Evolutionary conservation across 2,888 invertebrate species (phyloP).

Genomic region (Scelioninae gen. 2): DNA sequence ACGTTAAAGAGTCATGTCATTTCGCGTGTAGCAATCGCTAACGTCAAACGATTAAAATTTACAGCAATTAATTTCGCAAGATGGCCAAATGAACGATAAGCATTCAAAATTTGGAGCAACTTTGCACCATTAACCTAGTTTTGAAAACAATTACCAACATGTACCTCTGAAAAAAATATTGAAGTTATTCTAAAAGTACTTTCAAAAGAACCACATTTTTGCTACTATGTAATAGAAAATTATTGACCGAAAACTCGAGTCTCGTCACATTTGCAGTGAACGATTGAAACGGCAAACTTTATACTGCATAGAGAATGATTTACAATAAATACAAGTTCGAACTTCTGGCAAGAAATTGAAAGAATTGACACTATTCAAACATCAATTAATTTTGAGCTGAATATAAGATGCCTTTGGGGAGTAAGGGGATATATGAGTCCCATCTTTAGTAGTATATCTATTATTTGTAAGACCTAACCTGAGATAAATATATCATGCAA

Average conservation of each 20-base stretch:
- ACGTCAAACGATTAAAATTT: too few relatives aligned
- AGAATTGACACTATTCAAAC: conserved; percentile 12
- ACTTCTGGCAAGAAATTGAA: conserved; percentile 18
- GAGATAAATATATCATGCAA: conserved; percentile 68
- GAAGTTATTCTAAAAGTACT: too few relatives aligned
- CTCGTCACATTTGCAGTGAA: too few relatives aligned
- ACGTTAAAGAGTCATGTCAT: too few relatives aligned
- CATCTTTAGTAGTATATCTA: conserved; percentile 39
- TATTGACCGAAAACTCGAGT: too few relatives aligned
- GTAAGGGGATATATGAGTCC: conserved; percentile 25
- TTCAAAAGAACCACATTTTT: too few relatives aligned
- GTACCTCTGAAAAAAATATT: background rate
- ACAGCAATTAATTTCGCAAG: conserved; percentile 15
- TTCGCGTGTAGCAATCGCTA: too few relatives aligned
- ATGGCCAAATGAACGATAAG: conserved; percentile 13
- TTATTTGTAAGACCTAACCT: conserved; percentile 60
- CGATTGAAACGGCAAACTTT: conserved; percentile 5
- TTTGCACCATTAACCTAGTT: conserved; percentile 23
- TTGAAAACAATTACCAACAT: background rate
- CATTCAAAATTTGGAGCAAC: conserved; percentile 11
- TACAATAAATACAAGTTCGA: conserved; percentile 49
- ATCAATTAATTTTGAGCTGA: conserved; percentile 49
- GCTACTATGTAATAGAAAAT: too few relatives aligned
- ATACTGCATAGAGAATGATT: conserved; percentile 19
- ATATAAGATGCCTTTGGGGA: conserved; percentile 42